Base-by-base conservation (phyloP, 2,888 invertebrate species). In the Leptogaster cylindrica region DNA sequence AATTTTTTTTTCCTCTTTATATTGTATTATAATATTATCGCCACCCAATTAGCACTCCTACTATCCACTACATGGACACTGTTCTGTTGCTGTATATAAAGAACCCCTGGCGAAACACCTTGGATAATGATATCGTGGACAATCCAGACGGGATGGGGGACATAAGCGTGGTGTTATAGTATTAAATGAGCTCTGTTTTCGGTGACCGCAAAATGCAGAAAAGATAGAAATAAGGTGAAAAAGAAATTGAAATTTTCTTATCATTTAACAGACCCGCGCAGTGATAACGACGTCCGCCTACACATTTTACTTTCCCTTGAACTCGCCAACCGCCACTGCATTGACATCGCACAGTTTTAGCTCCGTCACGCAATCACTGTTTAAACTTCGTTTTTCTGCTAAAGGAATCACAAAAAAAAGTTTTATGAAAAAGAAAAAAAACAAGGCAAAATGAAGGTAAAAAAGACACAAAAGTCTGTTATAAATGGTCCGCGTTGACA, bases 401-500 rank as follows among this genome's bases (percentile, higher is more conserved):
- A 10, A 10, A 10, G 23, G 25, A 25, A 25, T 46, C 20, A 23
- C 16, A 10, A 12, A 46, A 31, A 8, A 7, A 16, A n/a, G 44
- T 36, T 10, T 63, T 39, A 31, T 31, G 41, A 25, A 20, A 41
- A 25, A 16, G n/a, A 18, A 67, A 33, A 18, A 20, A 12, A 39
- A 33, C 31, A 66, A 66, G 69, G 69, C 68, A 46, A 68, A 68
- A 44, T 48, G 58, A 68, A 69, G 58, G 33, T 48, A 18, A 73
- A 74, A 75, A 74, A 73, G 16, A 48, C 48, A 33, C 16, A 16
- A 25, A 61, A 61, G 44, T 44, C 50, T 48, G 72, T 72, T 71
- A 68, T 71, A 70, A 77, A 72, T 77, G 74, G 75, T 73, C 76
- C 74, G 74, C 72, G 73, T 72, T 73, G 71, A 74, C 75, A 76